Base-by-base conservation (phyloP, 2,113 vertebrate genomes). In the Herpetotheres cachinnans region DNA sequence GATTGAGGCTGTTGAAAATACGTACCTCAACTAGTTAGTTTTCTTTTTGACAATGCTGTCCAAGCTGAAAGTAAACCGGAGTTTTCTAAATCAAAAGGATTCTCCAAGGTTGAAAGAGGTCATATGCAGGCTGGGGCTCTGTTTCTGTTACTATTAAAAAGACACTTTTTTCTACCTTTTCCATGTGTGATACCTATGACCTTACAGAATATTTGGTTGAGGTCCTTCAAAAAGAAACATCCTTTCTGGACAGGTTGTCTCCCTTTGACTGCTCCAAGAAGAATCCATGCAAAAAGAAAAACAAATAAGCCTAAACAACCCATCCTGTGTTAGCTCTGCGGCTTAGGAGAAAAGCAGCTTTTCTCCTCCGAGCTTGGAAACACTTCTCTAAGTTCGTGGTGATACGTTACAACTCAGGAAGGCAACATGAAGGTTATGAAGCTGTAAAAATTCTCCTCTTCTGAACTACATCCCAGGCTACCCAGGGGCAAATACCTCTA, bases 1-100 rank as follows among this genome's bases (percentile, higher is more conserved):
- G 25, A 71, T 1, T 40, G 56, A 79, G 40, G 14, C n/a, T 76
- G 14, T 38, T 82, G 36, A 47, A 78, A 85, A 49, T 17, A 40
- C 0, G 0, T 34, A 56, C 21, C 27, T 85, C 89, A 85, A 47
- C 1, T 50, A 36, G 10, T 50, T 27, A 29, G 10, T 55, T 52
- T 73, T 70, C 24, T 85, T 65, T 46, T 42, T 52, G 50, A 61
- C 59, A 70, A 15, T 47, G 15, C 70, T 29, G 19, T 84, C 11
- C n/a, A 54, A 78, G 18, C 14, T 29, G 78, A 70, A 91, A 84
- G 50, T 44, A 70, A 85, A 30, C 8, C 55, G 47, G 8, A 54
- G 15, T 15, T 79, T 95, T 90, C 61, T 55, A 55, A 88, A 62
- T 7, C 6, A 21, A 42, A 81, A 71, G 27, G n/a, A 38, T 71